phyloP scores from a whole-genome alignment of 2,113 vertebrate species.

The Ellobius talpinus region DNA sequence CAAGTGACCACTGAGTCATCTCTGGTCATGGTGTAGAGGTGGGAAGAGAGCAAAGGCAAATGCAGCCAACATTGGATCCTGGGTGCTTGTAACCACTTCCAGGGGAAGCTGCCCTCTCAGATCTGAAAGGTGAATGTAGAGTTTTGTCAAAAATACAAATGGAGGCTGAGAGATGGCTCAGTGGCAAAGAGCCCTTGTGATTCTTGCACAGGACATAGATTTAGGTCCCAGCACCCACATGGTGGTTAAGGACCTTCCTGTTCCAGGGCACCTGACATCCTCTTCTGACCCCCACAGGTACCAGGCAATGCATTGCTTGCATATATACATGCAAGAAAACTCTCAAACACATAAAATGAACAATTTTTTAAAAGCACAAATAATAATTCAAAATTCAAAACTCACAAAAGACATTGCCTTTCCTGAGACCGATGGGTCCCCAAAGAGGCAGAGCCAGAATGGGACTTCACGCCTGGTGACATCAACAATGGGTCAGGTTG shows the following conservation, averaged over 20 bases:
- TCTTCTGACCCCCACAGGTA: neutral
- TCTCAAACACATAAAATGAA: neutral
- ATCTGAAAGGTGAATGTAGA: neutral
- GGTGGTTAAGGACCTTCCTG: neutral
- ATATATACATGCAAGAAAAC: neutral
- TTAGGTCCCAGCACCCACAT: neutral
- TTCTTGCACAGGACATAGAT: neutral
- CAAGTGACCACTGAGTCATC: neutral
- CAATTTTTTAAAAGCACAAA: conserved; percentile 15
- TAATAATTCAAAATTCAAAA: conserved; percentile 60
- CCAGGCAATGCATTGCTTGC: neutral
- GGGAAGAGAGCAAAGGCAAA: neutral
- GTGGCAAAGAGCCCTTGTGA: neutral
- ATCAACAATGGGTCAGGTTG: neutral
- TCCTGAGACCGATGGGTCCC: neutral
- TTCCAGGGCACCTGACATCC: neutral
- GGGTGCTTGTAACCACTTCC: neutral
- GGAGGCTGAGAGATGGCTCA: neutral
- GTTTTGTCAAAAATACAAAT: neutral
- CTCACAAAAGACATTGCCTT: neutral
- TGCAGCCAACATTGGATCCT: neutral
- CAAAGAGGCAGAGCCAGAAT: neutral
- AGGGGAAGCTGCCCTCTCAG: neutral
- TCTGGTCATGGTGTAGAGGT: neutral
- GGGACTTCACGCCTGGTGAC: neutral